Base-by-base conservation (phyloP, 2,797 vertebrate species). In the Phataginus tetradactyla region DNA sequence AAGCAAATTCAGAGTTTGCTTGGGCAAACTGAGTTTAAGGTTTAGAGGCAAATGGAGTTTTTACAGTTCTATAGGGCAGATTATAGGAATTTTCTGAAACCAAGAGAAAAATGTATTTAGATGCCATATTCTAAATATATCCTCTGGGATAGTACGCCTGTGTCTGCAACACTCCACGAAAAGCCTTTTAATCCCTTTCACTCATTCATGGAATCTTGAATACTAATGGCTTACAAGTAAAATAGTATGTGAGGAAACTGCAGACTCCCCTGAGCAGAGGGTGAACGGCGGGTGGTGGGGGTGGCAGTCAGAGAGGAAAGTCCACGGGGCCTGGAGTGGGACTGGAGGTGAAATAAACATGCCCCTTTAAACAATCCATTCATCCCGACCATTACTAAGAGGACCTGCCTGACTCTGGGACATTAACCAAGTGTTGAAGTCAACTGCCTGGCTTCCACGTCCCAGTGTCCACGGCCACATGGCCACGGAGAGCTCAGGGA, bases 201-300 rank as follows among this genome's bases (percentile, higher is more conserved):
- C 32, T 51, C 29, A 1, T 20, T 59, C n/a, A 29, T 1, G 1
- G 34, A 37, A 25, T 34, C 20, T 14, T 29, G 39, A n/a, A 21
- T 18, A 15, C 27, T 39, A 23, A 20, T 6, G n/a, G 72, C 14
- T n/a, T 21, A 4, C 3, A 32, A 45, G 27, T 5, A 55, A 77
- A 18, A 51, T 6, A 25, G 21, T 1, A 12, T 6, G 23, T 1
- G 2, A 34, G 68, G 29, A 25, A 27, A 20, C 0, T 27, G 55
- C 23, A 53, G 64, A 37, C 18, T 9, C 34, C 0, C n/a, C 27
- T 1, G 4, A 3, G 6, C 13, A 37, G 61, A 34, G 37, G 25
- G 59, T 1, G 23, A 45, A 12, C 69, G 0, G 15, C 0, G 53
- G 69, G 37, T 4, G 13, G 3, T 12, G 1, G 12, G 4, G 1